Evolutionary conservation across 2,113 vertebrate species (phyloP).

Genomic region (Neodon shergylaensis): DNA sequence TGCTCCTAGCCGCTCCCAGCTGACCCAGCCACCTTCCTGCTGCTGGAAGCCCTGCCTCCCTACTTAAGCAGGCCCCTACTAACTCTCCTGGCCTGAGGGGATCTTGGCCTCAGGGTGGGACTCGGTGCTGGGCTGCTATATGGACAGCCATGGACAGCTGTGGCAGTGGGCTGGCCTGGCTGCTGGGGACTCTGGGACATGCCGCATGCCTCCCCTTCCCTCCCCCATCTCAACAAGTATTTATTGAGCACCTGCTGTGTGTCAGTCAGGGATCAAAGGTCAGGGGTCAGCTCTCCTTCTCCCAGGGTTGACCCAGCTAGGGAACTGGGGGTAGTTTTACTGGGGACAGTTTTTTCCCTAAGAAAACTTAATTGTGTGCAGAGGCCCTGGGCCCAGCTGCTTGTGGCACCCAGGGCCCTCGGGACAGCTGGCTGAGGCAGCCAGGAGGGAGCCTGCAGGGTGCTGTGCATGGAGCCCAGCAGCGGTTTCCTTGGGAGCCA

Average conservation of each 20-base stretch:
- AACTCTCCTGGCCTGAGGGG: background rate
- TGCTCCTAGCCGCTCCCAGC: background rate
- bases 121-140: background rate
- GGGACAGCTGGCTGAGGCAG: background rate
- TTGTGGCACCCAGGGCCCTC: background rate
- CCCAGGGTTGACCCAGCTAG: background rate
- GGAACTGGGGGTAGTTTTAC: background rate
- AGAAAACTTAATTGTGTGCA: background rate
- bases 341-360: background rate
- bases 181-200: background rate
- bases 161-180: background rate
- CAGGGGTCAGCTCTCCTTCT: background rate
- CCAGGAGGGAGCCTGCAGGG: background rate
- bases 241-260: conserved; percentile 66
- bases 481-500: background rate
- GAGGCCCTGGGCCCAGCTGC: background rate
- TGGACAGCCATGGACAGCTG: background rate
- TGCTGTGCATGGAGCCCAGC: background rate
- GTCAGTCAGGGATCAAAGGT: background rate
- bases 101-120: background rate
- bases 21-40: background rate
- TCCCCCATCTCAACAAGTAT: conserved; percentile 28
- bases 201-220: conserved; percentile 47
- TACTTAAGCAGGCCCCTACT: background rate
- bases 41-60: background rate